A percentile compares a stretch with the other conserved stretches of the same genome.
Evolutionary conservation across 2,797 vertebrate genomes (phyloP).

Genomic region (Trichosurus vulpecula): DNA sequence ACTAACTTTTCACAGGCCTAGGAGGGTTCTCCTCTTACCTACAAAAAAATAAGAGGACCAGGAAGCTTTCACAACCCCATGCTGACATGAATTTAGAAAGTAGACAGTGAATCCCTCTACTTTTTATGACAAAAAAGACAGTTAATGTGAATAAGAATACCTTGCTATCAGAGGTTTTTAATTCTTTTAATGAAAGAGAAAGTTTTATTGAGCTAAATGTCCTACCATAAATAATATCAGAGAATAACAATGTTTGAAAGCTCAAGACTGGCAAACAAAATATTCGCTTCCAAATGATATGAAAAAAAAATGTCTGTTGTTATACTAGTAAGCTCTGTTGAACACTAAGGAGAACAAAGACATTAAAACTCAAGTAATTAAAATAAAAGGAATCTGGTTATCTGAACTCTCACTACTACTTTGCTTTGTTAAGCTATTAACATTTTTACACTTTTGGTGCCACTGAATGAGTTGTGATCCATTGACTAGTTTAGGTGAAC

Average conservation of each 20-base stretch:
- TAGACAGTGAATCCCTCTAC: background rate
- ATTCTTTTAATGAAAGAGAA: background rate
- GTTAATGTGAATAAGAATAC: background rate
- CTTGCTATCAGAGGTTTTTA: background rate
- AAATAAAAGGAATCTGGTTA: background rate
- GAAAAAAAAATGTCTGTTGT: background rate
- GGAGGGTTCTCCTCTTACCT: background rate
- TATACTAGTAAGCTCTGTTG: background rate
- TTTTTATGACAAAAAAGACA: background rate
- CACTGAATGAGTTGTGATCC: background rate
- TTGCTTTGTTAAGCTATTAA: slow-evolving; percentile 1
- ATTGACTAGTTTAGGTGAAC: background rate
- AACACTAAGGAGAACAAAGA: background rate
- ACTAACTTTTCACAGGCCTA: too few species aligned
- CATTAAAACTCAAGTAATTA: slow-evolving; percentile 10
- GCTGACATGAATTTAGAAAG: background rate
- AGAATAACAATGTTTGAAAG: background rate
- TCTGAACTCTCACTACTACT: background rate
- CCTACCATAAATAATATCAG: background rate
- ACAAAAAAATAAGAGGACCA: background rate
- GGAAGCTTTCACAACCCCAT: background rate
- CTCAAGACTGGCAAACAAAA: background rate
- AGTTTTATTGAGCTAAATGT: background rate
- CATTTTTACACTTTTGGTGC: background rate
- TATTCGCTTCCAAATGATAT: too few species aligned